Percentiles rank a stretch among this genome's conserved stretches.
These are phyloP conservation scores for Hyla sarda DNA, from an alignment of 2,113 vertebrate species.

Conservation along the genomic window DNA sequence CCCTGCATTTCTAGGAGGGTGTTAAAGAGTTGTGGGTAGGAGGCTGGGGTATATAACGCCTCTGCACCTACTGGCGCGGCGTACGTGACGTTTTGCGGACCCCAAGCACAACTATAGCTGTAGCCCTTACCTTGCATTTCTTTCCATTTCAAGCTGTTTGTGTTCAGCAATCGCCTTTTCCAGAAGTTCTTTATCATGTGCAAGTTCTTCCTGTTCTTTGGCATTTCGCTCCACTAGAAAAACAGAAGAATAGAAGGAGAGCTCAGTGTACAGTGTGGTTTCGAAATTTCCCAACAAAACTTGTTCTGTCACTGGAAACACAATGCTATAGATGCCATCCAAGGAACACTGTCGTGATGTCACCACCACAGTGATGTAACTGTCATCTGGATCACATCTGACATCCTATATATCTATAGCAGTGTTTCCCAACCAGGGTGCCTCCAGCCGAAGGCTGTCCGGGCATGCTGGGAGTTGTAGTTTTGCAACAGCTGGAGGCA, in stretches of 20 bases:
- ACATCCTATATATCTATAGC: not conserved
- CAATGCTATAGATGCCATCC: not conserved
- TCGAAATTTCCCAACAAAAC: constrained; percentile 19
- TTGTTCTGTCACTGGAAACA: not conserved
- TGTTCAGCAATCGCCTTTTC: constrained; percentile 68
- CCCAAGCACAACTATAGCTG: not conserved
- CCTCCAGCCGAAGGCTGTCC: no score
- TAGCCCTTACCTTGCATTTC: constrained; percentile 66
- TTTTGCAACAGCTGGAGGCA: no score
- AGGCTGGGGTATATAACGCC: no score
- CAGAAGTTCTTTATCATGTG: constrained; percentile 73
- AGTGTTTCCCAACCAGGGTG: no score
- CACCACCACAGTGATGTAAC: not conserved
- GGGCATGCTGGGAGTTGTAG: no score
- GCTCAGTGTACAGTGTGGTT: not conserved
- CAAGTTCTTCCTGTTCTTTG: constrained; percentile 72
- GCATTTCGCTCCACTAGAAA: constrained; percentile 75
- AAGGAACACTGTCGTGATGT: not conserved
- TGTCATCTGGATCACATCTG: not conserved
- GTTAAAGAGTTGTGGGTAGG: no score
- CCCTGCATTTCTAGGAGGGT: no score
- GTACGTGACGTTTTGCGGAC: no score
- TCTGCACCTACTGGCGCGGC: no score
- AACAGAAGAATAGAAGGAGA: constrained; percentile 42
- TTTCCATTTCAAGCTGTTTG: constrained; percentile 73